Percentiles rank a stretch among this genome's conserved stretches.
Evolutionary conservation across 2,888 invertebrate genomes (phyloP).

Genomic region (Byasa hedistus): DNA sequence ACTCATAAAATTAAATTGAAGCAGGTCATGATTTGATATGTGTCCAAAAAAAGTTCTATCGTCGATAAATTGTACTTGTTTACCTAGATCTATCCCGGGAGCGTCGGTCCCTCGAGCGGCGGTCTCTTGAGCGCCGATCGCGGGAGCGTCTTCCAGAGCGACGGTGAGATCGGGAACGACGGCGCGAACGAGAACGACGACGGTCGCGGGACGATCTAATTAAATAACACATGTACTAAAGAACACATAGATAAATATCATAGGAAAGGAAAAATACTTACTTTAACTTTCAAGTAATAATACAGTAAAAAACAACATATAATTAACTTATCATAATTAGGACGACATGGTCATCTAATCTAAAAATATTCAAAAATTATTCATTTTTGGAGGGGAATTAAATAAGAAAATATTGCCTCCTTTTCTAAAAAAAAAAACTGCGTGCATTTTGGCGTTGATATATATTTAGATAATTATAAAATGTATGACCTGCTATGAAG

Average conservation of each 20-base stretch:
- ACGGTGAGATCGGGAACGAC: conserved; percentile 64
- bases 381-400: no score
- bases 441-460: no score
- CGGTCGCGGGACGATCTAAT: conserved; percentile 65
- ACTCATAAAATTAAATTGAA: not conserved
- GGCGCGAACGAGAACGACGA: conserved; percentile 66
- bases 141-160: conserved; percentile 66
- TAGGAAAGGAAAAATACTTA: not conserved
- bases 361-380: no score
- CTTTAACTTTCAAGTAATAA: no score
- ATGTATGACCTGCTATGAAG: no score
- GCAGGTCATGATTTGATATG: not conserved
- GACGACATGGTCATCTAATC: no score
- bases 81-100: conserved; percentile 67
- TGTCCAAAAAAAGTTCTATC: not conserved
- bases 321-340: no score
- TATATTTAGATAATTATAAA: no score
- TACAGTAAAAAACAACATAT: no score
- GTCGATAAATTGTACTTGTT: conserved; percentile 6
- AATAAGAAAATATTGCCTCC: no score
- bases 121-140: conserved; percentile 59
- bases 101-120: conserved; percentile 63
- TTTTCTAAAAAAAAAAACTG: no score
- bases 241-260: not conserved
- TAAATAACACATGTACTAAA: not conserved